A percentile compares a stretch with the other conserved stretches of the same genome.
Conservation (phyloP, 1,140 invertebrate species). For the Nebria ingens region DNA sequence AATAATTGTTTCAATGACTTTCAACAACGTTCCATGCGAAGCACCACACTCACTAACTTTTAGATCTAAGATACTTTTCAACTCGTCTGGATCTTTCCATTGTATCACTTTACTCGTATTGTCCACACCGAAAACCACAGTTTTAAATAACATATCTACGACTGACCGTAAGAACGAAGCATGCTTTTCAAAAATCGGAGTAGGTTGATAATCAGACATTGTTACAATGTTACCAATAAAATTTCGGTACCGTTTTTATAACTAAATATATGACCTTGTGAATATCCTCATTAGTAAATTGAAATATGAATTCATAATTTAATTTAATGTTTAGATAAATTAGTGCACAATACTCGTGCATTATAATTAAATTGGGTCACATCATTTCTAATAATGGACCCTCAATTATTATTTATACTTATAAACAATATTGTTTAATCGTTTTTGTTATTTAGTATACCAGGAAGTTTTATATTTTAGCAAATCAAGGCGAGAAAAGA, state of each 20-base stretch:
- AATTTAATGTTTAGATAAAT: not conserved
- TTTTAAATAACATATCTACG: conserved; percentile 28
- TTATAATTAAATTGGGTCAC: no score
- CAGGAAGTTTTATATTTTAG: no score
- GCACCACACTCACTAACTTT: conserved; percentile 29
- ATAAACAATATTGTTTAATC: no score
- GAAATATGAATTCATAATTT: not conserved
- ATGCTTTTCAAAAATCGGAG: conserved; percentile 30
- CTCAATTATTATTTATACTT: no score
- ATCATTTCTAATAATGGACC: no score
- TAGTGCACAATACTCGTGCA: not conserved
- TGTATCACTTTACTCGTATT: conserved; percentile 27
- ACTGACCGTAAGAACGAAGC: conserved; percentile 31
- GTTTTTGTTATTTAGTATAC: no score
- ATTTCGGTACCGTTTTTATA: not conserved
- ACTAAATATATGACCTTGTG: not conserved
- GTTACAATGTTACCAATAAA: not conserved
- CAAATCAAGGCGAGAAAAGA: no score
- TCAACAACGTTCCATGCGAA: conserved; percentile 33
- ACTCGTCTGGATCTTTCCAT: conserved; percentile 31
- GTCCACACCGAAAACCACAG: conserved; percentile 30
- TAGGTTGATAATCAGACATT: conserved; percentile 23
- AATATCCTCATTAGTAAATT: not conserved
- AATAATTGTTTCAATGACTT: conserved; percentile 32
- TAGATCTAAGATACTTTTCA: conserved; percentile 31